Evolutionary conservation across 2,113 vertebrate species (phyloP).

Genomic region (Tetrax tetrax): DNA sequence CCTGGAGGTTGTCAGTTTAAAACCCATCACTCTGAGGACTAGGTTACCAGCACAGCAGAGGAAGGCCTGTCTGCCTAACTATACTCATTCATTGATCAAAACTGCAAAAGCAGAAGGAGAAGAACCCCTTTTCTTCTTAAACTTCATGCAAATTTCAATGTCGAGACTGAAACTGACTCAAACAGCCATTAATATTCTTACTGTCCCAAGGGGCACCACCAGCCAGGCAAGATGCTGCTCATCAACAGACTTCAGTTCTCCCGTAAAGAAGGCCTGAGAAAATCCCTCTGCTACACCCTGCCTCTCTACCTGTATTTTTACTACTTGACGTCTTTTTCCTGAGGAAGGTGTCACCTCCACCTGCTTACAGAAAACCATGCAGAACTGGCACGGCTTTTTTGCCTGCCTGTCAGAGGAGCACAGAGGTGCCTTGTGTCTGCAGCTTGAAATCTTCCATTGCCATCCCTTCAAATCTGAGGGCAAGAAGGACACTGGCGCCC

Average conservation of each 20-base stretch:
- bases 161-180: neutral
- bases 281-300: neutral
- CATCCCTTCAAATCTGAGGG: neutral
- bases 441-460: neutral
- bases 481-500: rapidly evolving
- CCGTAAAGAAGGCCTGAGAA: neutral
- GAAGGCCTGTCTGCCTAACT: neutral
- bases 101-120: neutral
- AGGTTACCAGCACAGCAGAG: neutral
- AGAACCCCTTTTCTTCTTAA: neutral
- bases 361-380: neutral
- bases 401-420: neutral
- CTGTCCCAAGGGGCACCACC: rapidly evolving
- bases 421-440: neutral
- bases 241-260: neutral
- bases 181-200: neutral
- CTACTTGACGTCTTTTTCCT: neutral
- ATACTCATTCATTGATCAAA: neutral
- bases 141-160: neutral
- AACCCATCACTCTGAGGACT: neutral
- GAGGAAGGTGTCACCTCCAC: neutral
- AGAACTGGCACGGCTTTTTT: neutral
- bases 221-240: neutral
- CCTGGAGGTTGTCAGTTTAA: neutral
- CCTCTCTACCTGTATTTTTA: neutral